phyloP scores from a whole-genome alignment of 2,797 vertebrate genomes.

The Pangasius macronema region DNA sequence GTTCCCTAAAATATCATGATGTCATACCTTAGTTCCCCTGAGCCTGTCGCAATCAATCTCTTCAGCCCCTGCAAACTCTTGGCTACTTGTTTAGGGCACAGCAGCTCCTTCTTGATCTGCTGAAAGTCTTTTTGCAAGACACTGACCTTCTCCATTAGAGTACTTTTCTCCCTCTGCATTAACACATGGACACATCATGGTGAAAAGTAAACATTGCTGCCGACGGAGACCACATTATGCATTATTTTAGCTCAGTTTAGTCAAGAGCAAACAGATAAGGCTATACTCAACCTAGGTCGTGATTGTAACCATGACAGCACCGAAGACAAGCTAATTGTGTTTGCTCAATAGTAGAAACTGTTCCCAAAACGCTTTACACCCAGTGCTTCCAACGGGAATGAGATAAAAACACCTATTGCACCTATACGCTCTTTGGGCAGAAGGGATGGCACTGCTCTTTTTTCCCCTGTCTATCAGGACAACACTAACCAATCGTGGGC shows the following conservation, averaged over 20 bases:
- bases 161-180: constrained; percentile 75
- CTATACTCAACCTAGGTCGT: background rate
- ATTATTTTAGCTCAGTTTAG: background rate
- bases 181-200: constrained; percentile 2
- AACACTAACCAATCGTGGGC: background rate
- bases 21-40: constrained; percentile 68
- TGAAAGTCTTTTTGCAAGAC: constrained; percentile 75
- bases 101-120: constrained; percentile 63
- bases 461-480: background rate
- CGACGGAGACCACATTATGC: no score
- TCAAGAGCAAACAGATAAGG: constrained; percentile 38
- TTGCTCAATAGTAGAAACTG: background rate
- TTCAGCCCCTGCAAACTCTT: constrained; percentile 72
- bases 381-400: background rate
- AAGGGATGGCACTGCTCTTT: background rate
- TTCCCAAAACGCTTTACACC: background rate
- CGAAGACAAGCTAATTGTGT: background rate
- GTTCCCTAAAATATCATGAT: background rate
- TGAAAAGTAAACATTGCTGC: constrained; percentile 2
- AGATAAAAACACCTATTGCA: background rate
- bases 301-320: background rate
- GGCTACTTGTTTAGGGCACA: constrained; percentile 73
- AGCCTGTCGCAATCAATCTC: constrained; percentile 69
- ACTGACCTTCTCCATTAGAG: constrained; percentile 74
- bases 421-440: no score